Percentiles rank a stretch among this genome's conserved stretches.
phyloP scores from a whole-genome alignment of 1,140 invertebrate genomes.

The Halyomorpha halys region DNA sequence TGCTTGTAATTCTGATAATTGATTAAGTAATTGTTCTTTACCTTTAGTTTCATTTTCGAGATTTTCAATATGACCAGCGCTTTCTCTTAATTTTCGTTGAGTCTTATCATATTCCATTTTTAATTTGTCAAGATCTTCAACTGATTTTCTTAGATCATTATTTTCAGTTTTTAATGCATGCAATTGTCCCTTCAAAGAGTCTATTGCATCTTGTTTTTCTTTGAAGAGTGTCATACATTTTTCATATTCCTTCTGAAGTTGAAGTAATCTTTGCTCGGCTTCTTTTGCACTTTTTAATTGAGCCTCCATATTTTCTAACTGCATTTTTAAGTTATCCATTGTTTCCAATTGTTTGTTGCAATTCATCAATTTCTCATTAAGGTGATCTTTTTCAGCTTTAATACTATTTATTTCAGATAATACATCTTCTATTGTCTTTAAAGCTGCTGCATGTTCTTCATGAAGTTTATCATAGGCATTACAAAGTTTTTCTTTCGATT shows the following conservation, averaged over 20 bases:
- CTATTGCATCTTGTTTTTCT: slow-evolving; percentile 6
- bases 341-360: background rate
- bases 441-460: background rate
- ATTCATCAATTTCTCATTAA: background rate
- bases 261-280: background rate
- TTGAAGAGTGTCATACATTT: background rate
- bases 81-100: background rate
- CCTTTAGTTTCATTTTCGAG: background rate
- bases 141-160: background rate
- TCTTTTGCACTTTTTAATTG: background rate
- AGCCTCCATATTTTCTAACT: background rate
- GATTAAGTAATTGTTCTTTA: background rate
- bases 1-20: background rate
- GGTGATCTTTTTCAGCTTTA: background rate
- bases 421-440: background rate
- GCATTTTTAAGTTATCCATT: slow-evolving; percentile 2
- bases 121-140: background rate
- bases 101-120: slow-evolving; percentile 1
- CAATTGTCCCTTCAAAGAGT: background rate
- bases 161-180: background rate
- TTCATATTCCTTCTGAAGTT: slow-evolving; percentile 5
- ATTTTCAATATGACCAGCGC: background rate
- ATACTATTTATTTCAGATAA: background rate
- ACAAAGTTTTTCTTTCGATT: background rate
- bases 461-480: background rate